Conservation (phyloP, 1,140 invertebrate genomes). For the Ooceraea biroi region DNA sequence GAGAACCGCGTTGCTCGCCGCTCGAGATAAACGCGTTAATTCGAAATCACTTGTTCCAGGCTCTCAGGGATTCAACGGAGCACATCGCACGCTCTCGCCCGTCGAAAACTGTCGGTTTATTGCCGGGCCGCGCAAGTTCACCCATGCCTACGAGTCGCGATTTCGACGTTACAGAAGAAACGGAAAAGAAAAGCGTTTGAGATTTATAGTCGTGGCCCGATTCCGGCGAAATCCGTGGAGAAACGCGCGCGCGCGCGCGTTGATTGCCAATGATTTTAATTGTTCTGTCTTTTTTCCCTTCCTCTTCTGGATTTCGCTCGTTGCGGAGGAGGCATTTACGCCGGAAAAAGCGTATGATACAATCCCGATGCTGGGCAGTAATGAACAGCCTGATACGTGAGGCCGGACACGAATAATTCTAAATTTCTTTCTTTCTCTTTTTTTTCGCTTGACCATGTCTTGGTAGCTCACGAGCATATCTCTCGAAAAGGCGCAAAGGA, state of each 20-base stretch:
- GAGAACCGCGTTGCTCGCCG: background rate
- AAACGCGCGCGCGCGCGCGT: constrained; percentile 46
- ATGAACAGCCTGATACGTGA: constrained; percentile 43
- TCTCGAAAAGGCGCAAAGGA: constrained; percentile 30
- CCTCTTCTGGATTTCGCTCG: constrained; percentile 49
- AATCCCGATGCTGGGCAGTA: constrained; percentile 27
- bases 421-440: constrained; percentile 20
- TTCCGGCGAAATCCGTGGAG: constrained; percentile 66
- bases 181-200: constrained; percentile 23
- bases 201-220: constrained; percentile 58
- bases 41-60: background rate
- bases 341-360: constrained; percentile 24
- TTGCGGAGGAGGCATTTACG: constrained; percentile 31
- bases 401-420: constrained; percentile 19
- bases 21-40: background rate
- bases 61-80: constrained; percentile 1
- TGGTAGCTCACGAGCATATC: background rate
- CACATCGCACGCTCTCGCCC: constrained; percentile 4
- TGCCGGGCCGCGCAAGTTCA: background rate
- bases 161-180: background rate
- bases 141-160: constrained; percentile 8
- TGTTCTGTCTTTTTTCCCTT: constrained; percentile 37
- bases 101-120: background rate
- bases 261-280: constrained; percentile 61
- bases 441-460: constrained; percentile 19